Percentiles rank a stretch among this genome's conserved stretches.
Conservation (phyloP, 1,140 invertebrate species). For the Trichoplusia ni region DNA sequence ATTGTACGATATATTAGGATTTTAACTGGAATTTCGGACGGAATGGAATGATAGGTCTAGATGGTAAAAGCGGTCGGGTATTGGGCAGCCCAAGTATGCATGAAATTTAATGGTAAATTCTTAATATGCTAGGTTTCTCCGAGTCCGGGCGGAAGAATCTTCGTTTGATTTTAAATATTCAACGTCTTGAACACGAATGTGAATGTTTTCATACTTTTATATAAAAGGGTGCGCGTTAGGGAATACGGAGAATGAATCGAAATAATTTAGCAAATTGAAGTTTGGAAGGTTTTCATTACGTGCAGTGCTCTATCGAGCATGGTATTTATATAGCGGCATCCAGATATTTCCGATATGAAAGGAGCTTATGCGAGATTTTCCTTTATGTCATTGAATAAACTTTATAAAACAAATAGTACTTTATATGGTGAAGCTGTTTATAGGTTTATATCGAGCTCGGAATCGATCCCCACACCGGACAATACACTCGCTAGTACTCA, state of each 20-base stretch:
- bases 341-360: too few species aligned
- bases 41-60: conserved; percentile 30
- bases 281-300: background rate
- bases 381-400: too few species aligned
- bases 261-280: background rate
- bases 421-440: too few species aligned
- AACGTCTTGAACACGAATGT: conserved; percentile 1
- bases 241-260: background rate
- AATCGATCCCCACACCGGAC: background rate
- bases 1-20: conserved; percentile 31
- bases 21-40: conserved; percentile 32
- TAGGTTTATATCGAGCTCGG: background rate
- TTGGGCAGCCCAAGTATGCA: conserved; percentile 15
- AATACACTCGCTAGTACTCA: background rate
- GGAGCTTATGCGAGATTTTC: too few species aligned
- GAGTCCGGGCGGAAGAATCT: background rate
- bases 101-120: conserved; percentile 20
- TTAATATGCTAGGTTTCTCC: conserved; percentile 13
- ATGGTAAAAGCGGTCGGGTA: conserved; percentile 7
- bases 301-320: too few species aligned
- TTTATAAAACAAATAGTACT: background rate
- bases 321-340: too few species aligned
- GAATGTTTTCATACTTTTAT: background rate
- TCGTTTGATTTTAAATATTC: conserved; percentile 4
- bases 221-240: background rate